Evolutionary conservation across 2,888 invertebrate genomes (phyloP).

Genomic region (Protodeltote pygarga): DNA sequence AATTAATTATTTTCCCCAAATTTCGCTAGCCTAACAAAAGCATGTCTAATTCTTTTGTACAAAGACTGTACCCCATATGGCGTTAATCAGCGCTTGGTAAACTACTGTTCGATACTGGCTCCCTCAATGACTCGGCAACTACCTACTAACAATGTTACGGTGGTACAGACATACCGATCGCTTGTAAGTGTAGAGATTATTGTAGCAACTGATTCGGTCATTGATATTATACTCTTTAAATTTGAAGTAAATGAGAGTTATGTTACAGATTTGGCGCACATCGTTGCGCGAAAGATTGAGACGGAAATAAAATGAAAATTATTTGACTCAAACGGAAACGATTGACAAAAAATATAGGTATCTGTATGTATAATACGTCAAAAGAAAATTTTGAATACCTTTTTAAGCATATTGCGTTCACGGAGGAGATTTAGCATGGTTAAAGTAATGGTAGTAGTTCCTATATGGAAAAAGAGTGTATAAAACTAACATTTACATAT

Average conservation of each 20-base stretch:
- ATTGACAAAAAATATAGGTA: no score
- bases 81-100: conserved; percentile 62
- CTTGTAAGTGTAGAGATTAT: conserved; percentile 37
- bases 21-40: conserved; percentile 38
- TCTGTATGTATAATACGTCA: no score
- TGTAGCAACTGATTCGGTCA: conserved; percentile 27
- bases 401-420: no score
- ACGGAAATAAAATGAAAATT: no score
- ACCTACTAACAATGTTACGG: conserved; percentile 51
- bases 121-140: conserved; percentile 71
- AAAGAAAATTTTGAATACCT: no score
- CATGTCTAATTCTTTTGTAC: conserved; percentile 43
- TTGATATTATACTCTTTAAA: not conserved
- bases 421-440: no score
- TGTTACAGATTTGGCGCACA: not conserved
- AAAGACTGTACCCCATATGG: conserved; percentile 64
- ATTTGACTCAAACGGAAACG: no score
- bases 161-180: conserved; percentile 37
- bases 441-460: no score
- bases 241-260: not conserved
- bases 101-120: conserved; percentile 71
- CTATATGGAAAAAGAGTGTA: no score
- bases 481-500: no score
- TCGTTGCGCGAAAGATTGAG: no score
- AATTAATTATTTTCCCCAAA: conserved; percentile 32